phyloP scores from a whole-genome alignment of 2,888 invertebrate species.

The Andricus curvator region DNA sequence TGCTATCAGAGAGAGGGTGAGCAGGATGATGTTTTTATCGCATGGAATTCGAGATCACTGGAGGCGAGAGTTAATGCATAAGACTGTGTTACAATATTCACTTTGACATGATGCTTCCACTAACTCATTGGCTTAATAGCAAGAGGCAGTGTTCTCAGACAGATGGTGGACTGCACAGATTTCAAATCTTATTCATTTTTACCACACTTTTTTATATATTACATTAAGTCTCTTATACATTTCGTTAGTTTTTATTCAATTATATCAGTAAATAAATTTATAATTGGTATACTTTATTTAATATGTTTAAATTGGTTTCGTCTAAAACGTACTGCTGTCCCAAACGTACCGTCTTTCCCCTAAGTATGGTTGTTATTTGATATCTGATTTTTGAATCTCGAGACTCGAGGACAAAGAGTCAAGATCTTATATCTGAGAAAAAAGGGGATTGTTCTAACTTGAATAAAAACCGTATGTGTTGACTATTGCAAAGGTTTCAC shows the following conservation, averaged over 20 bases:
- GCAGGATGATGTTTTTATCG: conserved; percentile 32
- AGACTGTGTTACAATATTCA: conserved; percentile 37
- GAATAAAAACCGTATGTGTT: neutral
- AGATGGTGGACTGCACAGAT: conserved; percentile 13
- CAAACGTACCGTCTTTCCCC: too few species aligned
- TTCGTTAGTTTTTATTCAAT: too few species aligned
- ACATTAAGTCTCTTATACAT: neutral
- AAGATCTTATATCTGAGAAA: neutral
- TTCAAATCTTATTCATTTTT: neutral
- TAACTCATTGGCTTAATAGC: conserved; percentile 32
- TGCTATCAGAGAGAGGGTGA: conserved; percentile 2
- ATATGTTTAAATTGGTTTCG: too few species aligned
- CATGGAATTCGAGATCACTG: conserved; percentile 28
- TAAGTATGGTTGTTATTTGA: too few species aligned
- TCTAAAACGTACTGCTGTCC: too few species aligned
- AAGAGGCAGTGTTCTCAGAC: conserved; percentile 20
- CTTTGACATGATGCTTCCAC: conserved; percentile 30
- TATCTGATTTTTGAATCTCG: too few species aligned
- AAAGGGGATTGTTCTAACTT: neutral
- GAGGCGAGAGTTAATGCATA: conserved; percentile 27
- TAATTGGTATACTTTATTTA: too few species aligned
- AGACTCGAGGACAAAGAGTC: too few species aligned
- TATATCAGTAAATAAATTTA: too few species aligned
- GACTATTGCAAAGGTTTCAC: neutral
- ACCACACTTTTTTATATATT: neutral